These are phyloP conservation scores for Harmothoe impar DNA, from an alignment of 2,888 invertebrate genomes.

Conservation along the genomic window DNA sequence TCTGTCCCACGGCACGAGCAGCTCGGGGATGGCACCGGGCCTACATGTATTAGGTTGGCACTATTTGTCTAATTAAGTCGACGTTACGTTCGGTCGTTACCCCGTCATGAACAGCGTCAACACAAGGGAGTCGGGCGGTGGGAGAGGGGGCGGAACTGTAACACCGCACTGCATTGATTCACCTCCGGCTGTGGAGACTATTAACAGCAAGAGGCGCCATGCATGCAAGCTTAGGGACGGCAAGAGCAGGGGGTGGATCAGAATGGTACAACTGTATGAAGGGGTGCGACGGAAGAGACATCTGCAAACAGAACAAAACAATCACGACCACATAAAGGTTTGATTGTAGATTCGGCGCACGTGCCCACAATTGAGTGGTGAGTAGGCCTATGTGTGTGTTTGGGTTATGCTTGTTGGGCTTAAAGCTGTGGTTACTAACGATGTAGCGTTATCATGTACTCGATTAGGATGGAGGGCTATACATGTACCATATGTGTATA, in stretches of 20 bases:
- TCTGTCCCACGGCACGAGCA: not conserved
- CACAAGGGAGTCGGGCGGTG: not conserved
- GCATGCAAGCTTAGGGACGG: not conserved
- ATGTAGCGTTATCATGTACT: too few relatives aligned
- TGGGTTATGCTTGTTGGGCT: not conserved
- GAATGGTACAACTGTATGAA: not conserved
- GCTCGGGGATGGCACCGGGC: not conserved
- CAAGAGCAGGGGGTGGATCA: not conserved
- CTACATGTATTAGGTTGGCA: not conserved
- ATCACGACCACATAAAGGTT: not conserved
- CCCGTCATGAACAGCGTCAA: constrained; percentile 38
- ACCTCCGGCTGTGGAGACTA: not conserved
- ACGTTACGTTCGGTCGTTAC: constrained; percentile 50
- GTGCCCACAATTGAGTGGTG: not conserved
- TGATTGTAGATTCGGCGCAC: not conserved
- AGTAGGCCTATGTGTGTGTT: constrained; percentile 44
- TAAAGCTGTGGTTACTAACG: not conserved
- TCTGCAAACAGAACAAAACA: constrained; percentile 37
- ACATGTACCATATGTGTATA: too few relatives aligned
- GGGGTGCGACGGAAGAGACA: not conserved
- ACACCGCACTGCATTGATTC: not conserved
- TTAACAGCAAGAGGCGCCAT: not conserved
- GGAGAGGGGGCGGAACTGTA: not conserved
- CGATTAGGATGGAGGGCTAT: too few relatives aligned
- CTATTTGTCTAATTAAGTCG: constrained; percentile 56